Base-by-base conservation (phyloP, 2,888 invertebrate genomes). In the Hydraecia micacea region DNA sequence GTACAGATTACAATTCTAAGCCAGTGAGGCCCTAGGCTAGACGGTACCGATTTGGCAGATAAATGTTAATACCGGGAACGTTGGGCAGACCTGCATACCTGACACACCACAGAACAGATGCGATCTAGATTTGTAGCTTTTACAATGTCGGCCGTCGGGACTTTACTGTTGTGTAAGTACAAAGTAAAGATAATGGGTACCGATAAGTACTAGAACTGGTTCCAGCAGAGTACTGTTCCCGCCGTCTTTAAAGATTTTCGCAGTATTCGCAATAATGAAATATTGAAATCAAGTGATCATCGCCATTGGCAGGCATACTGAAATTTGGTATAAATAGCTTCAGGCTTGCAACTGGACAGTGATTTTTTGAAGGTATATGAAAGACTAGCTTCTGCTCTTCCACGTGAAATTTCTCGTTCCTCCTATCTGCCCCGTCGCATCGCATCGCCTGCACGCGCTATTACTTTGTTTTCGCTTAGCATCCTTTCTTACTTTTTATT, bases 91-190 rank as follows among this genome's bases (percentile, higher is more conserved):
- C 62, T 32, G 28, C 49, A 52, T 32, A 32, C 15, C 15, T 11
- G 9, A 28, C 21, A n/a, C 1, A 42, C 46, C 18, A 18, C 21
- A 68, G 18, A n/a, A 73, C 55, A 81, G 58, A 75, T 73, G 52
- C 65, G 65, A 73, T 77, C 68, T 70, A 52, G 46, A 73, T 73
- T 77, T 67, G 55, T 70, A 25, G 15, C 9, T 13, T n/a, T 49
- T 67, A 73, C 77, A 71, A 49, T 73, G 62, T 32, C 32, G 32
- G 3, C 32, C n/a, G n/a, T 77, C 8, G n/a, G 9, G 39, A 55
- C 9, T 60, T 55, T 70, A 73, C 15, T 42, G 36, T 60, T 69
- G 25, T 32, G 32, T 62, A 77, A 32, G 32, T 62, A 77, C 73
- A 70, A 77, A 69, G 63, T 73, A 69, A 28, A 36, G 32, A n/a